These are phyloP conservation scores for Ecdyonurus torrentis DNA, from an alignment of 2,888 invertebrate genomes.

Conservation along the genomic window DNA sequence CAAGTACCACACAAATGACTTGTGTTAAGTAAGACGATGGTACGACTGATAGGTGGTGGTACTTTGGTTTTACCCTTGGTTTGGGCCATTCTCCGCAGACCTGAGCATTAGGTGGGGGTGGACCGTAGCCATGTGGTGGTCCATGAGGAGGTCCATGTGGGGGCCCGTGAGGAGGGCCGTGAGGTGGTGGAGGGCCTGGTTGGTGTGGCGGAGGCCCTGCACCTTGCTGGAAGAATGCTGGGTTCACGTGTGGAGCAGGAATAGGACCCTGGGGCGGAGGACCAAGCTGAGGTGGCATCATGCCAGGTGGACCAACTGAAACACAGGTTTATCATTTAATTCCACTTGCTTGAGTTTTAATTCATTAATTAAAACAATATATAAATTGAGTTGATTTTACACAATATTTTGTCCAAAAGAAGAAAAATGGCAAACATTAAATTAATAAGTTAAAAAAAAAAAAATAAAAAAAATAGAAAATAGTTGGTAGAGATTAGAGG, in stretches of 20 bases:
- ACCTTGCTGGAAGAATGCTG: conserved; percentile 82
- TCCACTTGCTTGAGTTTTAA: no score
- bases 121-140: conserved; percentile 44
- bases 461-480: no score
- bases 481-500: no score
- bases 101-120: conserved; percentile 23
- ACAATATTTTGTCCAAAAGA: no score
- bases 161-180: conserved; percentile 47
- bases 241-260: conserved; percentile 90
- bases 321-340: no score
- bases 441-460: no score
- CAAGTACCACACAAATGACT: background rate
- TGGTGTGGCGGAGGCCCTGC: conserved; percentile 36
- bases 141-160: conserved; percentile 35
- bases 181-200: conserved; percentile 36
- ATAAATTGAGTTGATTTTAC: no score
- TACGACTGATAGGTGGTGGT: background rate
- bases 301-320: conserved; percentile 26
- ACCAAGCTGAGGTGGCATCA: conserved; percentile 14
- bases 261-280: conserved; percentile 33
- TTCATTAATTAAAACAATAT: no score
- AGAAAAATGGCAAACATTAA: no score
- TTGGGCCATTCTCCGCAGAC: background rate
- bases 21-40: no score
- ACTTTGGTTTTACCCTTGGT: background rate